phyloP scores from a whole-genome alignment of 64 coral and sea anemone species.

The Pocillopora damicornis region DNA sequence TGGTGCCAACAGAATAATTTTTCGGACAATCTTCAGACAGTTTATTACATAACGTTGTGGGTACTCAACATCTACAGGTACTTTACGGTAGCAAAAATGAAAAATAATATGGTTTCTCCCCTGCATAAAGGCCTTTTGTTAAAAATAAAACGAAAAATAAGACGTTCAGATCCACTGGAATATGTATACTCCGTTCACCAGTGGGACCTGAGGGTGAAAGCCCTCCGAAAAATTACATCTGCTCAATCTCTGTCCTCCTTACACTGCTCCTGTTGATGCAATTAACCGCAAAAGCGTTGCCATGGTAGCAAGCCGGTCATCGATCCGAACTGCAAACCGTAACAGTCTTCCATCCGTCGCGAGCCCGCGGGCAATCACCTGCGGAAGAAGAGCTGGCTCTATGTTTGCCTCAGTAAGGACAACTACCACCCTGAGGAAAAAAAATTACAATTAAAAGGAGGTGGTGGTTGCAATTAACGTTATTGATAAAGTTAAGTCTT shows the following conservation, averaged over 20 bases:
- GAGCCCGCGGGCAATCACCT: slow-evolving; percentile 32
- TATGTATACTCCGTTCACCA: too few species aligned
- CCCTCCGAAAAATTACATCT: too few species aligned
- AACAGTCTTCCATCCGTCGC: slow-evolving; percentile 27
- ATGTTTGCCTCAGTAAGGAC: slow-evolving; percentile 46
- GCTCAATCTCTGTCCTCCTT: neutral
- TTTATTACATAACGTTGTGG: too few species aligned
- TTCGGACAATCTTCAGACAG: too few species aligned
- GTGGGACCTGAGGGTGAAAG: neutral
- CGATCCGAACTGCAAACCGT: slow-evolving; percentile 39
- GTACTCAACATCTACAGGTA: too few species aligned
- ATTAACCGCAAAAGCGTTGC: slow-evolving; percentile 40
- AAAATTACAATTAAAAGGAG: neutral
- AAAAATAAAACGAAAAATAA: too few species aligned
- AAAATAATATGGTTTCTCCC: too few species aligned
- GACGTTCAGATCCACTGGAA: too few species aligned
- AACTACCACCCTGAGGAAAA: slow-evolving; percentile 35
- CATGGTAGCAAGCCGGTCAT: slow-evolving; percentile 36
- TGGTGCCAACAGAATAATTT: too few species aligned
- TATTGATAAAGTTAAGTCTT: neutral
- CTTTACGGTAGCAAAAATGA: too few species aligned
- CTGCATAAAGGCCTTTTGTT: too few species aligned
- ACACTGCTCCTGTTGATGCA: slow-evolving; percentile 46
- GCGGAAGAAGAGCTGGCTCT: slow-evolving; percentile 27
- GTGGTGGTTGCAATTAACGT: neutral